Evolutionary conservation across 1,140 invertebrate genomes (phyloP), one percentile per base, ranked within the genome.

Genomic region (Drosophila busckii): DNA sequence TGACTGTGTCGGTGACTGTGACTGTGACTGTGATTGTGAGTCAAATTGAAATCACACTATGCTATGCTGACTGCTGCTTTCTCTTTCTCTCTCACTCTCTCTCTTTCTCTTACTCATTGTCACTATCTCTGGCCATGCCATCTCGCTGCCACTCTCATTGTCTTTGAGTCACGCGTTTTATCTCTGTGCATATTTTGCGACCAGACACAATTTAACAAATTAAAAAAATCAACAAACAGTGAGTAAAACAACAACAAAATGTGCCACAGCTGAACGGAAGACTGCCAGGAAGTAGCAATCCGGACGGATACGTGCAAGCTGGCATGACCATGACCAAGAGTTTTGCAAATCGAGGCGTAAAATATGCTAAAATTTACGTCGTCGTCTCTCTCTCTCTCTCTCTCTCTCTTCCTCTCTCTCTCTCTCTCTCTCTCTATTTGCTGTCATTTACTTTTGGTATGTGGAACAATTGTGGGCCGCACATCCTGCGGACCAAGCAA

Each of bases 131-230:
- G 12, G 54, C 16, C 34, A 25, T 37, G 37, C 12, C 41, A 48
- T 25, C n/a, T n/a, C n/a, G n/a, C n/a, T n/a, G n/a, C n/a, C n/a
- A n/a, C n/a, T n/a, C n/a, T n/a, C n/a, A n/a, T n/a, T n/a, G 13
- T 7, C 20, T 16, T 16, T 2, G 17, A 7, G 10, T 23, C 6
- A 10, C 23, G 19, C 31, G 22, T 48, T 19, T 35, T 20, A 13
- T 20, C 26, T 58, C 13, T 34, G 9, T 49, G 22, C 2, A 34
- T 34, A 17, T 41, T 46, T 41, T 38, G 29, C 35, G 38, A 45
- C 35, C 67, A 78, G 68, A 52, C 58, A 78, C 73, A 78, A 80
- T 78, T 78, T 78, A 78, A 80, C 49, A 78, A 78, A 78, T 78
- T 78, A 78, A 80, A 78, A 64, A 78, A 64, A 61, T 22, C 17